Percentiles rank a stretch among this genome's conserved stretches.
Evolutionary conservation across 2,888 invertebrate species (phyloP).

Genomic region (Agrochola lychnidis): DNA sequence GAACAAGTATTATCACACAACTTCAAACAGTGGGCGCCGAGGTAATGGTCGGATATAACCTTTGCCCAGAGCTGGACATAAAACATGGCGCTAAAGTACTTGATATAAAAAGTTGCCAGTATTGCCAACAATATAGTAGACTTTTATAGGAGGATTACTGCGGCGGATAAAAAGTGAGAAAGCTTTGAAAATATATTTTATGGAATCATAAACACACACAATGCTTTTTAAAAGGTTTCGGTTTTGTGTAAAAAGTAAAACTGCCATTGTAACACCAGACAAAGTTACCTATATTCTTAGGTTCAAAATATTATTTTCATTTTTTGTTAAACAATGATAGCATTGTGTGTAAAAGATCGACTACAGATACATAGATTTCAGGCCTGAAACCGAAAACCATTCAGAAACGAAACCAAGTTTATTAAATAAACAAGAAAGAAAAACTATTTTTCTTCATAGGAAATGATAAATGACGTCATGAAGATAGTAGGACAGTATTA

Average conservation of each 20-base stretch:
- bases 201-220: constrained; percentile 50
- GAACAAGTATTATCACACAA: constrained; percentile 40
- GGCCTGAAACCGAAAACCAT: not conserved
- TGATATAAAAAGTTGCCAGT: constrained; percentile 49
- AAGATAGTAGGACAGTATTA: constrained; percentile 26
- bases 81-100: constrained; percentile 55
- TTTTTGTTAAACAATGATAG: not conserved
- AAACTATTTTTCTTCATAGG: constrained; percentile 20
- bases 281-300: not conserved
- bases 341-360: not conserved
- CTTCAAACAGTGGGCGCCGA: constrained; percentile 42
- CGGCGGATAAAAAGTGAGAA: constrained; percentile 41
- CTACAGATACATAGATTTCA: constrained; percentile 7
- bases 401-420: constrained; percentile 10
- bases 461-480: constrained; percentile 30
- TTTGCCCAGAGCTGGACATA: constrained; percentile 57
- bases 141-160: constrained; percentile 55
- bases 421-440: constrained; percentile 23
- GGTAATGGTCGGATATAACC: constrained; percentile 43
- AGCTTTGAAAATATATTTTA: constrained; percentile 50
- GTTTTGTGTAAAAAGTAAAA: constrained; percentile 32
- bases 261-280: constrained; percentile 7
- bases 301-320: not conserved
- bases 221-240: constrained; percentile 43
- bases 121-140: constrained; percentile 43